Evolutionary conservation across 2,113 vertebrate genomes (phyloP).

Genomic region (Heptranchias perlo): DNA sequence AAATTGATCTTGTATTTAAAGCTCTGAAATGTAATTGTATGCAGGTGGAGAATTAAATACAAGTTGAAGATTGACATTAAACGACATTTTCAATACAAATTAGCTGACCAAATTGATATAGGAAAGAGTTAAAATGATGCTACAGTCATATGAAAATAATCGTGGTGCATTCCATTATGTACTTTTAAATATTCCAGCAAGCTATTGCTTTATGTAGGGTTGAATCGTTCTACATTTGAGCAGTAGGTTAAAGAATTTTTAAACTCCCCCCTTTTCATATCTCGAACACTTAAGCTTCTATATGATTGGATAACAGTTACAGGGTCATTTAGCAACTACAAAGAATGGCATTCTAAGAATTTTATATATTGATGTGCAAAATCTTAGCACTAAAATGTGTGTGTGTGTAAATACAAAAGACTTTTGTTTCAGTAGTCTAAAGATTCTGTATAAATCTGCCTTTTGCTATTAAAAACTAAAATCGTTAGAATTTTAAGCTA

Average conservation of each 20-base stretch:
- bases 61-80: neutral
- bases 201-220: neutral
- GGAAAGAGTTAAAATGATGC: neutral
- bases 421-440: neutral
- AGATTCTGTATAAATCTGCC: neutral
- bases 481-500: neutral
- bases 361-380: neutral
- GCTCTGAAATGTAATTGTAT: neutral
- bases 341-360: neutral
- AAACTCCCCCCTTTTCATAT: neutral
- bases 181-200: neutral
- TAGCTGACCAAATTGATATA: neutral
- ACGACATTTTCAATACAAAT: neutral
- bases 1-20: neutral
- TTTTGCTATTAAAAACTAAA: neutral
- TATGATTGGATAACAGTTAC: neutral
- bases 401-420: neutral
- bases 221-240: neutral
- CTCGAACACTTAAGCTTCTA: neutral
- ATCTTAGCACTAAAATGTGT: neutral
- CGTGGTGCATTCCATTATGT: neutral
- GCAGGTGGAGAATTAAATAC: neutral
- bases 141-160: neutral
- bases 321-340: neutral
- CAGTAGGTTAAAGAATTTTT: neutral